These are phyloP conservation scores for Euphydryas editha DNA, from an alignment of 2,888 invertebrate species.

Conservation along the genomic window DNA sequence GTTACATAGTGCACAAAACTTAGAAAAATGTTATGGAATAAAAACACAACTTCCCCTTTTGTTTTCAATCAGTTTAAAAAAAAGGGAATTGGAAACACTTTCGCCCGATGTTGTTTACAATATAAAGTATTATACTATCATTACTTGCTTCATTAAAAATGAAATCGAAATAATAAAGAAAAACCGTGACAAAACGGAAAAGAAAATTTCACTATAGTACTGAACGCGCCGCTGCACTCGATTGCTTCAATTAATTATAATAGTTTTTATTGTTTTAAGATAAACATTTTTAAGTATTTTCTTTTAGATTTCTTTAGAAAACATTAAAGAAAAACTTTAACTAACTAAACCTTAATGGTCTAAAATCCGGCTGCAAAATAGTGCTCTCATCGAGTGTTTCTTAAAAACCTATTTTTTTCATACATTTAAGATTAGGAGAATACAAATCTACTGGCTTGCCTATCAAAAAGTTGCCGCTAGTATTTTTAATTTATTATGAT, in stretches of 20 bases:
- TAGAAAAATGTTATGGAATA: no score
- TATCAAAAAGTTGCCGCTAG: no score
- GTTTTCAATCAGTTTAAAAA: background rate
- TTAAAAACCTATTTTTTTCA: no score
- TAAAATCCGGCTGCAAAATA: no score
- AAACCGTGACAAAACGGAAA: slow-evolving; percentile 34
- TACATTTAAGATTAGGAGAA: no score
- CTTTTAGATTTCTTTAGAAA: background rate
- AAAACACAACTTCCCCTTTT: no score
- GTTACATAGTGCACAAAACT: no score
- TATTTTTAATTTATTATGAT: no score
- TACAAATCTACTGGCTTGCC: no score
- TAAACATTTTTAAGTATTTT: background rate
- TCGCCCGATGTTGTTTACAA: slow-evolving; percentile 13
- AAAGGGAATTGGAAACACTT: slow-evolving; percentile 21
- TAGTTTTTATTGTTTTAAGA: background rate
- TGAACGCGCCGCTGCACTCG: slow-evolving; percentile 64
- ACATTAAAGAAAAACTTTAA: no score
- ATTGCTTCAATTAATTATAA: slow-evolving; percentile 47
- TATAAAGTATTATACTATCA: slow-evolving; percentile 17
- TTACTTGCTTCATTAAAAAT: slow-evolving; percentile 35
- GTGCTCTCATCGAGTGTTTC: no score
- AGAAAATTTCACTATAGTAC: slow-evolving; percentile 55
- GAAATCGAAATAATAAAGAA: slow-evolving; percentile 27
- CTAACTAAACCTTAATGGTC: no score